phyloP scores from a whole-genome alignment of 2,797 vertebrate species.

The Cirrhinus mrigala region DNA sequence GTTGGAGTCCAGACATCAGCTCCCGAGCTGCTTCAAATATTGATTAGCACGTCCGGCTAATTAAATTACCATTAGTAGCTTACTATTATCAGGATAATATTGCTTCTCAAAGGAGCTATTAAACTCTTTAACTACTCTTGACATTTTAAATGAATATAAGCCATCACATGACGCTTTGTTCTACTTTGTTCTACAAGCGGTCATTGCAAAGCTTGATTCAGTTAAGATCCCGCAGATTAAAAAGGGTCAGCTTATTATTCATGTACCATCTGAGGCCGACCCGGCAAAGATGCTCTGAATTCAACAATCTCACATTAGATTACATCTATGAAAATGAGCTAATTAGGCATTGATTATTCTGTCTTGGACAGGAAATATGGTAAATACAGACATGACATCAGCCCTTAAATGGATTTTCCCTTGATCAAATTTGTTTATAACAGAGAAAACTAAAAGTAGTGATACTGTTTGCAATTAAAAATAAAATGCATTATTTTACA shows the following conservation, averaged over 20 bases:
- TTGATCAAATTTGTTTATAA: not conserved
- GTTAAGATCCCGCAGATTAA: constrained; percentile 69
- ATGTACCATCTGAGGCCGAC: constrained; percentile 64
- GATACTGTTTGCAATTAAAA: not conserved
- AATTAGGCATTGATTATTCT: constrained; percentile 55
- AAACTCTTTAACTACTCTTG: constrained; percentile 61
- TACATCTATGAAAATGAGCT: constrained; percentile 62
- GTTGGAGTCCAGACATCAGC: constrained; percentile 32
- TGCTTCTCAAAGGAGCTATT: constrained; percentile 46
- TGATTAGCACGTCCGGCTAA: constrained; percentile 37
- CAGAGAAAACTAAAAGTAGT: not conserved
- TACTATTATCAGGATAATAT: constrained; percentile 50
- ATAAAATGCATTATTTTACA: not conserved
- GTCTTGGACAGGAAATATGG: not conserved
- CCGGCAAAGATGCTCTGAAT: constrained; percentile 58
- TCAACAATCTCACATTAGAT: constrained; percentile 60
- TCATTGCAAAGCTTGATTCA: constrained; percentile 70
- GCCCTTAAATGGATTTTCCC: not conserved
- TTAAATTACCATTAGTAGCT: constrained; percentile 52
- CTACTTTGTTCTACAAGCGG: constrained; percentile 72
- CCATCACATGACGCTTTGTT: constrained; percentile 72
- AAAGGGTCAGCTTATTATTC: constrained; percentile 62
- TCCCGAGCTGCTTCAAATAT: constrained; percentile 30
- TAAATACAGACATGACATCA: constrained; percentile 23
- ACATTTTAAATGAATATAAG: constrained; percentile 67